Evolutionary conservation across 2,113 vertebrate species (phyloP).

Genomic region (Apteryx owenii): DNA sequence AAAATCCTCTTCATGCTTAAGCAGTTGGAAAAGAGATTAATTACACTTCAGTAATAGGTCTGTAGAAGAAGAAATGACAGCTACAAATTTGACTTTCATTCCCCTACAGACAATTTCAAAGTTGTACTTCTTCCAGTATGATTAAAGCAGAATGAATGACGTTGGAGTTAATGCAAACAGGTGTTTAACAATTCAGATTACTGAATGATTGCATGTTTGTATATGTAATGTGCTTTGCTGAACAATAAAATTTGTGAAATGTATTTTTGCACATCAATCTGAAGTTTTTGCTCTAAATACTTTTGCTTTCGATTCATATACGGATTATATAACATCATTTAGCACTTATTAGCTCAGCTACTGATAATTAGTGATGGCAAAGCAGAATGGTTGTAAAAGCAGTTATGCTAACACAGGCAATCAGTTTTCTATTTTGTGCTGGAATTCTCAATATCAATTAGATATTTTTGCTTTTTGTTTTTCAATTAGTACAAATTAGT

Average conservation of each 20-base stretch:
- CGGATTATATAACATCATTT: background rate
- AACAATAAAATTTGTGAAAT: constrained; percentile 56
- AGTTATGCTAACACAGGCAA: background rate
- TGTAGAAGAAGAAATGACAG: background rate
- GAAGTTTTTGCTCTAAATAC: background rate
- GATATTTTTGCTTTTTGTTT: background rate
- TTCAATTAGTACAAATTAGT: background rate
- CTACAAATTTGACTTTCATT: background rate
- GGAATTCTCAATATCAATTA: background rate
- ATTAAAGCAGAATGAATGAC: background rate
- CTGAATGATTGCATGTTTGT: constrained; percentile 32
- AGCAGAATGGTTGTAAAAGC: background rate
- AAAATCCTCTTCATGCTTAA: background rate
- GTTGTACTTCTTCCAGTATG: background rate
- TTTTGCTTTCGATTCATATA: background rate
- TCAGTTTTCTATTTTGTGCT: background rate
- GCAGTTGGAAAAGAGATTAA: background rate
- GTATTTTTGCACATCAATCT: constrained; percentile 16
- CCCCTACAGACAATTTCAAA: background rate
- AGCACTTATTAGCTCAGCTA: background rate
- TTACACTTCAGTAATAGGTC: background rate
- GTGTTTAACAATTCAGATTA: background rate
- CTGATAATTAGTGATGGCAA: background rate
- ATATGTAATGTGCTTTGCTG: constrained; percentile 28
- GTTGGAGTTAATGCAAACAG: background rate